A percentile compares a stretch with the other conserved stretches of the same genome.
phyloP scores from a whole-genome alignment of 2,888 invertebrate genomes.

The Isoperla grammatica region DNA sequence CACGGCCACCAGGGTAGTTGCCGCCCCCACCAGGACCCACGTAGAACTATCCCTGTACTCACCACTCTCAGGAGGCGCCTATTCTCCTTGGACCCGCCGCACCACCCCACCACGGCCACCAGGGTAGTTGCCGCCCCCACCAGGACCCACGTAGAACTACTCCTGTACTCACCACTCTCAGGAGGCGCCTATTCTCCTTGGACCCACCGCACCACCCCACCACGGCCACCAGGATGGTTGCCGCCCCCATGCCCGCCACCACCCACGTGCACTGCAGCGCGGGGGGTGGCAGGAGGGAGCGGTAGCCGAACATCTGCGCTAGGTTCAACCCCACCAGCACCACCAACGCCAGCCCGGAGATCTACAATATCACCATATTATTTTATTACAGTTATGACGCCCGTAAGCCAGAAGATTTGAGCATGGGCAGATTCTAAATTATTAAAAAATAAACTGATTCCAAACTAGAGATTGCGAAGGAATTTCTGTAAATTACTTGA shows the following conservation, averaged over 20 bases:
- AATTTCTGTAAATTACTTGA: background rate
- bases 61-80: background rate
- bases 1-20: too few species aligned
- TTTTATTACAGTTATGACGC: too few species aligned
- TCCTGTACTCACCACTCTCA: background rate
- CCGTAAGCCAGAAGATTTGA: too few species aligned
- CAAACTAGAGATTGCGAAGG: background rate
- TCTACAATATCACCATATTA: too few species aligned
- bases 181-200: background rate
- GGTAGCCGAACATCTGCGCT: background rate
- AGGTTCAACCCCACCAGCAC: background rate
- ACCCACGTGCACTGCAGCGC: constrained; percentile 2
- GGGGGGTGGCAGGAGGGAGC: background rate
- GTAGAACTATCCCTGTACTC: too few species aligned
- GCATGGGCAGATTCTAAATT: background rate
- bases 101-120: background rate
- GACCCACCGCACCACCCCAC: background rate
- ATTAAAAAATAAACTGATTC: background rate
- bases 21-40: too few species aligned
- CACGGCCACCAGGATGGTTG: background rate
- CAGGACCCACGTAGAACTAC: background rate
- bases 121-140: background rate
- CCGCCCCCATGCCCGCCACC: constrained; percentile 4
- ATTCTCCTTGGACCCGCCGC: background rate
- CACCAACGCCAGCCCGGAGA: background rate